Conservation (phyloP, 2,797 vertebrate species). For the Netta rufina region DNA sequence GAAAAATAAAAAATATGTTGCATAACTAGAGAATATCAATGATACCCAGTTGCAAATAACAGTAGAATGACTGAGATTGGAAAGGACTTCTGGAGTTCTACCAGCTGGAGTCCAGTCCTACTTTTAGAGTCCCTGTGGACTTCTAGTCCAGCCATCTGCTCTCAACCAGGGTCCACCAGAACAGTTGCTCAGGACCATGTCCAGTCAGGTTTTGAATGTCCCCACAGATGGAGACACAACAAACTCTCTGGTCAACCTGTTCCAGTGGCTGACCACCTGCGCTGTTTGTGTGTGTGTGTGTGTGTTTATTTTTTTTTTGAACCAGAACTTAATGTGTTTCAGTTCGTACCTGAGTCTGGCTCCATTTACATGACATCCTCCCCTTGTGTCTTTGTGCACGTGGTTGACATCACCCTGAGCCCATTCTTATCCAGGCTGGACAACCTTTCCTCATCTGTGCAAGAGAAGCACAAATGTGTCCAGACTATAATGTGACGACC, state of each 20-base stretch:
- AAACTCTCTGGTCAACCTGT: background rate
- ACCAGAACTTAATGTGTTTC: rapidly evolving
- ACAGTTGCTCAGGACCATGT: background rate
- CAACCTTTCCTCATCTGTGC: background rate
- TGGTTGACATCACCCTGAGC: too few species aligned
- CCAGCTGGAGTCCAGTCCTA: background rate
- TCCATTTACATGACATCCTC: too few species aligned
- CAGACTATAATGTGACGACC: background rate
- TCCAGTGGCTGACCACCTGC: background rate
- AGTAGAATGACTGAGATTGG: background rate
- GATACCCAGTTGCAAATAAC: background rate
- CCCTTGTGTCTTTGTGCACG: rapidly evolving
- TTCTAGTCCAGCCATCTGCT: background rate
- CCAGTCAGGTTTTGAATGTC: background rate
- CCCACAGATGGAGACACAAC: background rate
- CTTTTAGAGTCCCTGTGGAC: background rate
- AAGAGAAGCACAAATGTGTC: background rate
- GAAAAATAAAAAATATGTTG: background rate
- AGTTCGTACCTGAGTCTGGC: background rate
- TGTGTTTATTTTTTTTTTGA: background rate
- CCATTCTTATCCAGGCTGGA: background rate
- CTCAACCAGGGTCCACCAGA: background rate
- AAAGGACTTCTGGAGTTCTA: background rate
- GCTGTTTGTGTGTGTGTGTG: background rate
- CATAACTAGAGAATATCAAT: background rate